Evolutionary conservation across 2,113 vertebrate species (phyloP).

Genomic region (Menidia beryllina): DNA sequence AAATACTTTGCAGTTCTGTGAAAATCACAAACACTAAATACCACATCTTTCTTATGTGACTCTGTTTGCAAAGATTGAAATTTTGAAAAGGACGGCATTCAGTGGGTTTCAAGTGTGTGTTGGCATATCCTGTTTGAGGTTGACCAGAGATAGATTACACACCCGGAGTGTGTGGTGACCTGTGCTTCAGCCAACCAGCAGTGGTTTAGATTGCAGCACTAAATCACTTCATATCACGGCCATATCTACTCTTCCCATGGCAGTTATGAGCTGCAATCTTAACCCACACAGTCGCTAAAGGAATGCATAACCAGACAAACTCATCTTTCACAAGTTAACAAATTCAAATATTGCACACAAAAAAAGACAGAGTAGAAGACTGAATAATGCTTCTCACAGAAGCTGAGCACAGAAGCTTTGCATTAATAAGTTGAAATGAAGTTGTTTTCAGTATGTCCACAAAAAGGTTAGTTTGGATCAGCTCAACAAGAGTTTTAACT

Average conservation of each 20-base stretch:
- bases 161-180: constrained; percentile 71
- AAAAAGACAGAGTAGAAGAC: background rate
- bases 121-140: constrained; percentile 76
- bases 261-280: constrained; percentile 67
- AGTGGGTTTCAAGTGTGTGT: constrained; percentile 66
- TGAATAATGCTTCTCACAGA: constrained; percentile 11
- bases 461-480: no score
- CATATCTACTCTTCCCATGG: constrained; percentile 73
- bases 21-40: constrained; percentile 35
- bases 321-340: constrained; percentile 37
- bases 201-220: constrained; percentile 69
- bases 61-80: constrained; percentile 25
- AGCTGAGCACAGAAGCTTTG: no score
- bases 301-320: constrained; percentile 57
- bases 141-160: constrained; percentile 75
- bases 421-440: no score
- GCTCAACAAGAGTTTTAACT: no score
- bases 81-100: constrained; percentile 65
- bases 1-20: constrained; percentile 43
- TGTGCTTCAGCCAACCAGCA: constrained; percentile 65
- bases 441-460: constrained; percentile 13
- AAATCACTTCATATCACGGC: constrained; percentile 75
- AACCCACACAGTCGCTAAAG: constrained; percentile 59
- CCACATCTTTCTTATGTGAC: constrained; percentile 24
- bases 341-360: constrained; percentile 22